Base-by-base conservation (phyloP, 2,113 vertebrate genomes). In the Chunga burmeisteri region DNA sequence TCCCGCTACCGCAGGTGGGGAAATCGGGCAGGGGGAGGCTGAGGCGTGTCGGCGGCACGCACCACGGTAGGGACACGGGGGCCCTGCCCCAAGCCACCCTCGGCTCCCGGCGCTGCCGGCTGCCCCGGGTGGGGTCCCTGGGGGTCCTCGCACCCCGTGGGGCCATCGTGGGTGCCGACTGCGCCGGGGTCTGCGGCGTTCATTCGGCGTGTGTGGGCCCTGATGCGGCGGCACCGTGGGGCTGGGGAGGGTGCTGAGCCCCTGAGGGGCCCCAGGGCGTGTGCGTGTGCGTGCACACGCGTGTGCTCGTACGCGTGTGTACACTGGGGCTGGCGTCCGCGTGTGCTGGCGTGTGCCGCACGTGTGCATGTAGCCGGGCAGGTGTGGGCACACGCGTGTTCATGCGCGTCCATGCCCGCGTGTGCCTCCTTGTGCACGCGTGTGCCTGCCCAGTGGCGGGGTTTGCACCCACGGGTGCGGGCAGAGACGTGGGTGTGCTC, bases 201-300 rank as follows among this genome's bases (percentile, higher is more conserved):
- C 0, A 7, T 52, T 38, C 7, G 67, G 52, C 19, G 25, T 9
- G 2, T 5, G 2, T 7, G 5, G 44, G 42, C 50, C n/a, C 42
- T 13, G 16, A 2, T 12, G 53, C 1, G 8, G 36, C 16, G 4
- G 2, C 5, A 2, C 21, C 14, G 36, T 18, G 81, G 58, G 65
- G 42, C 30, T 23, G 65, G 27, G 25, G 36, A 4, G 38, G 38
- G 20, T 34, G 40, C 18, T 7, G 18, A 25, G 13, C 27, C 44
- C 22, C 50, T 9, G 21, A 25, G 36, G 13, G 7, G 14, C 25
- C 49, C 6, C 13, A 2, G 32, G 1, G 78, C 3, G 59, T 26
- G 29, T 3, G 13, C 4, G 3, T 8, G 29, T 4, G 52, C 0
- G 22, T 18, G 22, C 44, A 19, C 22, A 6, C 2, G 8, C 2